A percentile compares a stretch with the other conserved stretches of the same genome.
Evolutionary conservation across 2,113 vertebrate species (phyloP).

Genomic region (Caranx ignobilis): DNA sequence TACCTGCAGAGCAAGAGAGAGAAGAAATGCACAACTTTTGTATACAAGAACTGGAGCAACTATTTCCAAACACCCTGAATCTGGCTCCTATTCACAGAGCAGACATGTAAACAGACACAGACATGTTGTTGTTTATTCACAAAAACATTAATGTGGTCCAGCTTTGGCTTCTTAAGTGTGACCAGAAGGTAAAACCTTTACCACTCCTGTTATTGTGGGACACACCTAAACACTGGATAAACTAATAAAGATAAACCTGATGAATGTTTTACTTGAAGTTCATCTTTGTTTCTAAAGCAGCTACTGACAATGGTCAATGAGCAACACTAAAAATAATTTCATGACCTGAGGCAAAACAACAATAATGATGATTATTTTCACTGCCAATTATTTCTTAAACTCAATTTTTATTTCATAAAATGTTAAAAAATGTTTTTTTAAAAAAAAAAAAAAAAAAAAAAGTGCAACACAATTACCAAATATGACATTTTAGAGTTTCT

Average conservation of each 20-base stretch:
- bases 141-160: not conserved
- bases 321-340: not conserved
- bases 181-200: not conserved
- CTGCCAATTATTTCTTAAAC: not conserved
- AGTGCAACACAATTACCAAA: not conserved
- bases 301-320: not conserved
- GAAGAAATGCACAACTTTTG: not conserved
- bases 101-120: constrained; percentile 27
- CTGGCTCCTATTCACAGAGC: not conserved
- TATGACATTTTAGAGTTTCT: not conserved
- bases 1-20: constrained; percentile 82
- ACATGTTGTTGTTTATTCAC: constrained; percentile 7
- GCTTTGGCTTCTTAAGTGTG: not conserved
- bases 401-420: not conserved
- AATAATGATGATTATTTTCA: not conserved
- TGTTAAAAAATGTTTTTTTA: not conserved
- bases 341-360: not conserved
- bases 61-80: constrained; percentile 9
- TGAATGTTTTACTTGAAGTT: not conserved
- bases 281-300: not conserved
- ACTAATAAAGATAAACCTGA: not conserved
- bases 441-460: no score
- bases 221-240: not conserved
- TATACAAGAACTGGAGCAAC: not conserved
- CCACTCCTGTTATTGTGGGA: not conserved